phyloP scores from a whole-genome alignment of 2,888 invertebrate genomes.

The Nomada fabriciana region DNA sequence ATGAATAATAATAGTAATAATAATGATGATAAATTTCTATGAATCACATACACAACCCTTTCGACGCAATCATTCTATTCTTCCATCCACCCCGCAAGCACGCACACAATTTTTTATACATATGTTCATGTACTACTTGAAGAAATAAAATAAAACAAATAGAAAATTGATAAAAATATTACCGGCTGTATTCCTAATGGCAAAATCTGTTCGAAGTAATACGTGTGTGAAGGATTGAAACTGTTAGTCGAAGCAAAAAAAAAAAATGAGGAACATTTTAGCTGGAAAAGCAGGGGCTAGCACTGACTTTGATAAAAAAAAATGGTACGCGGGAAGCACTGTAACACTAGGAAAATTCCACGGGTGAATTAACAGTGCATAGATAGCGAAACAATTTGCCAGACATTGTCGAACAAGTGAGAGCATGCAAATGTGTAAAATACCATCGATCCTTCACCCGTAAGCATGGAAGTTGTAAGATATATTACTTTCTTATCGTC shows the following conservation, averaged over 20 bases:
- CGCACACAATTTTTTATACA: constrained; percentile 50
- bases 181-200: too few relatives aligned
- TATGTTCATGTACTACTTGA: constrained; percentile 42
- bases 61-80: constrained; percentile 12
- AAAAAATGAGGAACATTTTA: constrained; percentile 23
- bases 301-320: neutral
- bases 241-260: neutral
- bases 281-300: neutral
- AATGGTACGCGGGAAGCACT: neutral
- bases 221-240: neutral
- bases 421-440: constrained; percentile 26
- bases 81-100: constrained; percentile 8
- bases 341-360: neutral
- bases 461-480: constrained; percentile 17
- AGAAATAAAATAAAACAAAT: too few relatives aligned
- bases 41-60: constrained; percentile 11
- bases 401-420: neutral
- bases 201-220: too few relatives aligned
- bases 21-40: constrained; percentile 13
- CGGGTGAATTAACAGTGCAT: neutral
- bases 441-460: constrained; percentile 21
- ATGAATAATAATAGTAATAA: constrained; percentile 16
- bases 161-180: too few relatives aligned
- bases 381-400: constrained; percentile 27
- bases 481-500: neutral